A percentile compares a stretch with the other conserved stretches of the same genome.
Conservation (phyloP, 1,140 invertebrate genomes). For the Dysdera silvatica region DNA sequence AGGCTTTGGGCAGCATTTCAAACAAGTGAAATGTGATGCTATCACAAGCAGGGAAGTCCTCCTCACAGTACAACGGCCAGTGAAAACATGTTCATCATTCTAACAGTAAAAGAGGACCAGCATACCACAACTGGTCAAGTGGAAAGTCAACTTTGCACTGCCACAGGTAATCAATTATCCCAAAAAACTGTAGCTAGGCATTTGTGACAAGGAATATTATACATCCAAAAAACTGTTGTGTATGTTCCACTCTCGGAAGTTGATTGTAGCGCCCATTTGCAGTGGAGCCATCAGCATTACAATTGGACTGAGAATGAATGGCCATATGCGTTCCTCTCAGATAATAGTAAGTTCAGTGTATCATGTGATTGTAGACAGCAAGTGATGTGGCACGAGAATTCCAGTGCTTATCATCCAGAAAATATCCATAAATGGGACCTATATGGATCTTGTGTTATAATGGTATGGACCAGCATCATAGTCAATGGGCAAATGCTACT, state of each 20-base stretch:
- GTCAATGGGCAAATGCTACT: neutral
- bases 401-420: no score
- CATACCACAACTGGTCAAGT: neutral
- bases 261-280: neutral
- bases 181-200: neutral
- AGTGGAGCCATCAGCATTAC: neutral
- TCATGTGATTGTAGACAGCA: neutral
- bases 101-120: conserved; percentile 7
- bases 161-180: neutral
- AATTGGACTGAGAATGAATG: neutral
- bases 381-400: neutral
- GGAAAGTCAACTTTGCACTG: neutral
- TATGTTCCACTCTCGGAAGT: neutral
- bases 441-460: neutral
- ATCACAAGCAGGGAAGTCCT: neutral
- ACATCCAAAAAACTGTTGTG: neutral
- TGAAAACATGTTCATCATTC: neutral
- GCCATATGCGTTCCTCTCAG: neutral
- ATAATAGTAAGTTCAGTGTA: neutral
- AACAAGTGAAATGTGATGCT: conserved; percentile 5
- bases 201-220: conserved; percentile 5
- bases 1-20: conserved; percentile 4
- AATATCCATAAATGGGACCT: no score
- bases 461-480: neutral
- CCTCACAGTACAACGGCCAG: neutral